phyloP scores from a whole-genome alignment of 2,888 invertebrate species.

The Metopia argyrocephala region DNA sequence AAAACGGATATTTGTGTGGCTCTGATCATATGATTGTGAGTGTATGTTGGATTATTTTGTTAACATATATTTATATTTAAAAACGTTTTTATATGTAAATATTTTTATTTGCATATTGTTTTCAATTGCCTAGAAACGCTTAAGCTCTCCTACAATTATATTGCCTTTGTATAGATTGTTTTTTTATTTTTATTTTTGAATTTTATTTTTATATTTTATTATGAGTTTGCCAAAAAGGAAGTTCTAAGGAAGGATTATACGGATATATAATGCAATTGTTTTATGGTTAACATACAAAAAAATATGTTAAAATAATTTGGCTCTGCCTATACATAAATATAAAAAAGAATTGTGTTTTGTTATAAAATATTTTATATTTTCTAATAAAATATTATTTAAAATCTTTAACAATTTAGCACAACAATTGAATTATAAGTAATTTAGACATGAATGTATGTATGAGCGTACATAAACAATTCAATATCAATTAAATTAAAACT shows the following conservation, averaged over 20 bases:
- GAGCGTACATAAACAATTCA: no score
- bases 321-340: no score
- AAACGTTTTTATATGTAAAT: conserved; percentile 15
- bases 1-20: no score
- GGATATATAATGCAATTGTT: conserved; percentile 48
- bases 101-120: background rate
- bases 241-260: conserved; percentile 43
- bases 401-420: no score
- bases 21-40: no score
- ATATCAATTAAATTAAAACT: no score
- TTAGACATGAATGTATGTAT: no score
- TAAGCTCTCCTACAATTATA: background rate
- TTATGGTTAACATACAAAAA: conserved; percentile 11
- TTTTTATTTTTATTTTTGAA: conserved; percentile 2
- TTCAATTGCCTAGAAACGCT: background rate
- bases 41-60: no score
- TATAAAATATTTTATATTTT: no score
- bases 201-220: conserved; percentile 8
- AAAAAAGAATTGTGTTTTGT: no score
- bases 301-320: conserved; percentile 13
- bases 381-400: no score
- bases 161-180: background rate
- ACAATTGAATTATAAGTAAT: no score
- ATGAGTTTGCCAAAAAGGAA: conserved; percentile 21
- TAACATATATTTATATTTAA: background rate